Percentiles rank a stretch among this genome's conserved stretches.
Conservation (phyloP, 2,888 invertebrate species). For the Diadegma fenestrale region DNA sequence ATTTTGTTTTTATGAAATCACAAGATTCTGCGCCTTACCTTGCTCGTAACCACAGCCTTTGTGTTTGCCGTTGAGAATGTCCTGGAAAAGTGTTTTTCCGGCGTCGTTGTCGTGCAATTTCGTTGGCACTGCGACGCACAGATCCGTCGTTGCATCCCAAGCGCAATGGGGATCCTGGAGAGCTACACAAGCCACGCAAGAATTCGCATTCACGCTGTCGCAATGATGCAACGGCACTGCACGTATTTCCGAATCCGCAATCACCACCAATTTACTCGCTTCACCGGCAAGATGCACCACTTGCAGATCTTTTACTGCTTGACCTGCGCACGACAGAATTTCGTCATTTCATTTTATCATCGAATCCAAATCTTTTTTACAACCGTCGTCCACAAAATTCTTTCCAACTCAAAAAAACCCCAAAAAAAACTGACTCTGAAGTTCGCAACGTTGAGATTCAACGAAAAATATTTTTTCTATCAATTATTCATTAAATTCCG, state of each 20-base stretch:
- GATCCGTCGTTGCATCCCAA: constrained; percentile 91
- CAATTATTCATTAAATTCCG: too few species aligned
- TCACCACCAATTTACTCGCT: constrained; percentile 93
- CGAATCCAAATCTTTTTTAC: too few species aligned
- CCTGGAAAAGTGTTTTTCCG: constrained; percentile 89
- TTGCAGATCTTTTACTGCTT: constrained; percentile 90
- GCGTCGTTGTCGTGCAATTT: constrained; percentile 87
- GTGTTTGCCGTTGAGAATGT: constrained; percentile 90
- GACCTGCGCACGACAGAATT: constrained; percentile 73
- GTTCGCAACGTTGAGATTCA: too few species aligned
- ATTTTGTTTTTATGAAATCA: constrained; percentile 61
- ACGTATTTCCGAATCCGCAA: constrained; percentile 94
- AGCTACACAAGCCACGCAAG: constrained; percentile 93
- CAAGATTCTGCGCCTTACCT: constrained; percentile 73
- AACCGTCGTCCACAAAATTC: too few species aligned
- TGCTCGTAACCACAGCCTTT: constrained; percentile 85
- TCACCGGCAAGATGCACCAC: constrained; percentile 88
- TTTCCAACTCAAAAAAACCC: too few species aligned
- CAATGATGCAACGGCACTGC: constrained; percentile 95
- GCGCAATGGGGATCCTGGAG: constrained; percentile 99
- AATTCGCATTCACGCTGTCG: constrained; percentile 80
- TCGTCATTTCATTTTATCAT: not conserved
- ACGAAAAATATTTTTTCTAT: too few species aligned
- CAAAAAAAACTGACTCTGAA: not conserved
- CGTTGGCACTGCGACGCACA: constrained; percentile 86